Evolutionary conservation across 2,888 invertebrate species (phyloP).

Genomic region (Hyppa rectilinea): DNA sequence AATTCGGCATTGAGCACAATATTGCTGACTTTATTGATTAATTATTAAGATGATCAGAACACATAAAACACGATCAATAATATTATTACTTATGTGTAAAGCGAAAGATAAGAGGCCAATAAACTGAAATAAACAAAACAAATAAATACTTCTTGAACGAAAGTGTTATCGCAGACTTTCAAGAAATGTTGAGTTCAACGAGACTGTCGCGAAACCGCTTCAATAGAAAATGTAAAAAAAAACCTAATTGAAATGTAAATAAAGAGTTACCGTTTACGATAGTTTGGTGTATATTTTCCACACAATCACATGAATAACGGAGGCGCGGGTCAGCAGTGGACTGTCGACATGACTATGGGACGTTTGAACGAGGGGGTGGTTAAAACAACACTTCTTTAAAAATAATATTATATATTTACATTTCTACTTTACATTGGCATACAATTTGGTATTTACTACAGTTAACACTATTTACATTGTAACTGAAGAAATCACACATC

Average conservation of each 20-base stretch:
- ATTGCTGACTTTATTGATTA: background rate
- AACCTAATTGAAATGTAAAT: constrained; percentile 57
- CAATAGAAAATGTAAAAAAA: constrained; percentile 42
- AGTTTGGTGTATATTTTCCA: background rate
- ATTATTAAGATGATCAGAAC: too few relatives aligned
- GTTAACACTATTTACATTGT: constrained; percentile 42
- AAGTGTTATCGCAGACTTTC: background rate
- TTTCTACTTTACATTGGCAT: constrained; percentile 29
- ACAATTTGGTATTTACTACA: constrained; percentile 40
- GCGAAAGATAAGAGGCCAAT: background rate
- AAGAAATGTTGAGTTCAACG: constrained; percentile 12
- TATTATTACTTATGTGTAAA: background rate
- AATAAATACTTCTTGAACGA: constrained; percentile 41
- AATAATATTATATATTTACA: constrained; percentile 47
- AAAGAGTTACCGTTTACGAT: constrained; percentile 61
- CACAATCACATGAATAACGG: background rate
- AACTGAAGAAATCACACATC: constrained; percentile 45
- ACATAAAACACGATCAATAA: too few relatives aligned
- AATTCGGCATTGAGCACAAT: background rate
- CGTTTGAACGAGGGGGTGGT: too few relatives aligned
- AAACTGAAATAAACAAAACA: constrained; percentile 3
- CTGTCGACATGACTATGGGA: background rate
- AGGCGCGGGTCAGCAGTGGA: background rate
- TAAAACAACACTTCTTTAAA: background rate
- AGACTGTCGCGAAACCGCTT: constrained; percentile 26